A percentile compares a stretch with the other conserved stretches of the same genome.
Evolutionary conservation across 2,888 invertebrate species (phyloP).

Genomic region (Eupeodes latifasciatus): DNA sequence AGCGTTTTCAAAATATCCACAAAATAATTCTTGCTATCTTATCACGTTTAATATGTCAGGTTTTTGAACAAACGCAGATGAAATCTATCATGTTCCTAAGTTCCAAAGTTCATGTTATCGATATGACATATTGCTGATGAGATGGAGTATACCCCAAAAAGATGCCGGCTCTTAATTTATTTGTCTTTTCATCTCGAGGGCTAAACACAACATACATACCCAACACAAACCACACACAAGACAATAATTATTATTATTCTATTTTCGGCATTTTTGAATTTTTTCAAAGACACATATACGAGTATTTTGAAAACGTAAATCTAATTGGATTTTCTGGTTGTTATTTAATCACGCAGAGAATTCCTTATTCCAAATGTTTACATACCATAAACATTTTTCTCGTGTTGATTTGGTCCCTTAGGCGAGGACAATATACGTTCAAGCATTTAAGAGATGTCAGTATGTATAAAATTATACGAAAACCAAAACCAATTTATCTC

Average conservation of each 20-base stretch:
- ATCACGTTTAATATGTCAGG: background rate
- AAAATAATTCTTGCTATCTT: background rate
- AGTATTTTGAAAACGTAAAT: constrained; percentile 27
- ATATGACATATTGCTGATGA: constrained; percentile 9
- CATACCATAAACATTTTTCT: constrained; percentile 62
- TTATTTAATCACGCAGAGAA: constrained; percentile 63
- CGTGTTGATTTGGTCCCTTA: constrained; percentile 33
- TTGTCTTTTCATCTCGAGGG: constrained; percentile 7
- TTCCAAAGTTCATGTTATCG: background rate
- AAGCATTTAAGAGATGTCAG: background rate
- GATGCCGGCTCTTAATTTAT: constrained; percentile 7
- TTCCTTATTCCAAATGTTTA: constrained; percentile 72
- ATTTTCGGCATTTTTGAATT: constrained; percentile 11
- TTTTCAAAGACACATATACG: background rate
- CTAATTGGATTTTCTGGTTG: constrained; percentile 64
- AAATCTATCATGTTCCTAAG: background rate
- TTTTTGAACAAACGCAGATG: too few relatives aligned
- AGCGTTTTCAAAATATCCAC: background rate
- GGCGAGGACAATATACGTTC: constrained; percentile 28
- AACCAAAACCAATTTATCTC: constrained; percentile 36
- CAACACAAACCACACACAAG: background rate
- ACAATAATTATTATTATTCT: constrained; percentile 13
- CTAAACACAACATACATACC: background rate
- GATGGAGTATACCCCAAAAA: background rate
- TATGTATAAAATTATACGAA: too few relatives aligned